Evolutionary conservation across 1,140 invertebrate species (phyloP), one percentile per base, ranked within the genome.

Genomic region (Diuraphis noxia): DNA sequence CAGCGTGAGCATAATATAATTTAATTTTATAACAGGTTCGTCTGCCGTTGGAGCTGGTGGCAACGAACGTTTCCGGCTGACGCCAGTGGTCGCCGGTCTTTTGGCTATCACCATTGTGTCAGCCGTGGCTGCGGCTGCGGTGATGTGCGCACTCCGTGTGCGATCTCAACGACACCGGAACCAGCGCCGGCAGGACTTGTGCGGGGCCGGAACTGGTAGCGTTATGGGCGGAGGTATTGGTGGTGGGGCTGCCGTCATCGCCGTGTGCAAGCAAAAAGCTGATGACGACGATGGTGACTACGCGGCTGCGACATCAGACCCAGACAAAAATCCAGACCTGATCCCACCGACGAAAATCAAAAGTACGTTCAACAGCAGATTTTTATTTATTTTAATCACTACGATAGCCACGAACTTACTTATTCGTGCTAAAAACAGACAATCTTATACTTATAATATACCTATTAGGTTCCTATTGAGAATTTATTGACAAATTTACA

Each of bases 71-170:
- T 96, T 97, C 92, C 96, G 96, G 93, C 95, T 97, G 92, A 97
- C 96, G 63, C 96, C 97, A 41, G 94, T 97, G 88, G 94, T 97
- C 34, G 96, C 96, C 40, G 95, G 96, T 77, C 94, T 97, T 92
- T 95, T 97, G 92, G 96, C 96, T 34, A 95, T 96, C 91, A 95
- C 97, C 52, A 95, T 95, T 34, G 95, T 97, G 85, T 94, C 97
- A 92, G 95, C 97, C 92, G 96, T 96, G n/a, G 95, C 96, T 91
- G 96, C 96, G 17, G 94, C 96, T 43, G 95, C 96, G 56, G 96
- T 97, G 91, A 94, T 97, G 92, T 95, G 96, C 21, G 96, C 96
- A 19, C 93, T 97, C 88, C 96, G 96, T 93, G 94, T 97, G 56
- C 94, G 96, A 85, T 91, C 89, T 25, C 43, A n/a, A 1, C 63